Evolutionary conservation across 2,888 invertebrate species (phyloP).

Genomic region (Scaptomyza parva): DNA sequence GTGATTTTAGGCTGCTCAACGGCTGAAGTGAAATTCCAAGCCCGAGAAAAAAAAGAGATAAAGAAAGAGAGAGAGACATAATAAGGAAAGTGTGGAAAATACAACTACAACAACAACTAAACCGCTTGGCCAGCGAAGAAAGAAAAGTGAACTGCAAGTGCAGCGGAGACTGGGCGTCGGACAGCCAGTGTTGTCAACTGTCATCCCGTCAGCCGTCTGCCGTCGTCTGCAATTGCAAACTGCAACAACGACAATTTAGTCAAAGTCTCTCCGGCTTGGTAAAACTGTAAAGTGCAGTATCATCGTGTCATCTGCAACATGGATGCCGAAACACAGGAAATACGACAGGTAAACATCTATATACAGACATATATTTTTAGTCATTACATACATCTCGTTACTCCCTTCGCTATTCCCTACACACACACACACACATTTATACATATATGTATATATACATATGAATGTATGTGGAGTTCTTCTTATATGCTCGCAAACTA

Average conservation of each 20-base stretch:
- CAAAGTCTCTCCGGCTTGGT: conserved; percentile 20
- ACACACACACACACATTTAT: no score
- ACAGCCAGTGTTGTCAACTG: conserved; percentile 59
- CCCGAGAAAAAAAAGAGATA: conserved; percentile 25
- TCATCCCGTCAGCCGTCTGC: conserved; percentile 37
- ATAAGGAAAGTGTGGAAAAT: conserved; percentile 63
- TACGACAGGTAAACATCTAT: conserved; percentile 82
- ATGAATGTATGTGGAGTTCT: conserved; percentile 11
- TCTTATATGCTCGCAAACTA: conserved; percentile 41
- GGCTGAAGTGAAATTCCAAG: conserved; percentile 74
- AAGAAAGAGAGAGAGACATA: conserved; percentile 45
- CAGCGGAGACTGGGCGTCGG: conserved; percentile 76
- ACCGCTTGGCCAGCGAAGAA: conserved; percentile 59
- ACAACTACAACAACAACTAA: conserved; percentile 37
- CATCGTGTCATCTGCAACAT: conserved; percentile 65
- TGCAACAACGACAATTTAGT: conserved; percentile 41
- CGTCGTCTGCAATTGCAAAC: conserved; percentile 15
- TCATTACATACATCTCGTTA: conserved; percentile 35
- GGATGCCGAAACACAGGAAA: conserved; percentile 84
- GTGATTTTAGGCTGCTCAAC: conserved; percentile 67
- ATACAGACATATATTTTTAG: conserved; percentile 40
- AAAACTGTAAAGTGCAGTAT: conserved; percentile 46
- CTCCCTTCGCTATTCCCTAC: no score
- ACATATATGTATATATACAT: conserved; percentile 3
- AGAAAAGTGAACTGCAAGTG: conserved; percentile 73